Evolutionary conservation across 35 echinoderm and acorn worm genomes (phyloP), one percentile per base, ranked within the genome.

Genomic region (Antedon bifida): DNA sequence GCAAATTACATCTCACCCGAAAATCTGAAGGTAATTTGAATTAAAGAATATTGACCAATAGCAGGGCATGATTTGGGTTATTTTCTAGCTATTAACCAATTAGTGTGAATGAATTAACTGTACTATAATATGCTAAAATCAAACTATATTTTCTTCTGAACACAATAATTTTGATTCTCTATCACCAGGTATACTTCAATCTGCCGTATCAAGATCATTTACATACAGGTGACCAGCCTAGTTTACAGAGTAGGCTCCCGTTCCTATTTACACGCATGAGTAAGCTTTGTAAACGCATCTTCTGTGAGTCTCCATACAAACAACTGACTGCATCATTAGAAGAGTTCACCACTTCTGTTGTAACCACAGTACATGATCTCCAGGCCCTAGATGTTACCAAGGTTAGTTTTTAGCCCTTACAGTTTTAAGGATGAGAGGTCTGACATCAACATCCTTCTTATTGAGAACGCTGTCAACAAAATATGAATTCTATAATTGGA

Each of bases 301-400:
- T 93, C 32, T 82, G 81, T 23, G 75, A 80, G 31, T 84, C 88
- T 14, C 29, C 56, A 19, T 93, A 82, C 35, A 78, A 83, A 0
- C 30, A 55, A 1, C 73, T 86, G 35, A 75, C 76, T 29, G 44
- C 32, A 0, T 78, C 79, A 13, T 33, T 99, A 33, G 95, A 93
- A 33, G 95, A 90, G 34, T 99, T 99, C 34, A 80, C 35, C 33
- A 84, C 88, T 45, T 85, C 92, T 78, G 75, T 97, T 26, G 38
- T 97, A 36, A 82, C 78, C 5, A 80, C 82, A 1, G 35, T 97
- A 36, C 87, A 86, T 73, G 90, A 97, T 17, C 82, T 97, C 35
- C 90, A 97, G 56, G 39, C 76, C 0, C 83, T 97, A 0, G 94
- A 97, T 78, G 85, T 97, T 21, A 88, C 94, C 44, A 97, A 97